Evolutionary conservation across 2,113 vertebrate species (phyloP), one percentile per base, ranked within the genome.

Genomic region (Colius striatus): DNA sequence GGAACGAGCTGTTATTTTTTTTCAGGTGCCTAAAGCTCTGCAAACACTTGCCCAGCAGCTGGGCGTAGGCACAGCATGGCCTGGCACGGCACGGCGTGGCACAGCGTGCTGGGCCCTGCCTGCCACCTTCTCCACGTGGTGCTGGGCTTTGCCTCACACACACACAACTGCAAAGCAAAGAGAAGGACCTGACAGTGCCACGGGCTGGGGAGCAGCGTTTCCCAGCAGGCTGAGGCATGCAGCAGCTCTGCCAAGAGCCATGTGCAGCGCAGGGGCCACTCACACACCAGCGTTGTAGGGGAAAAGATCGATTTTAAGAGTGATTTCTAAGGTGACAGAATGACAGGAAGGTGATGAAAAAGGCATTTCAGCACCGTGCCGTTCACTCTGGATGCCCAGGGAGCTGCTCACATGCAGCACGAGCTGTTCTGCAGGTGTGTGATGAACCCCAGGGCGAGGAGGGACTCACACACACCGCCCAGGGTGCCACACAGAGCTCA

Each of bases 261-360:
- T 17, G 2, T 8, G 0, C 11, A 4, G 53, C 0, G 8, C 7
- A 0, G 13, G 43, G n/a, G 67, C 26, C 60, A 0, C 45, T 30
- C 17, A 3, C n/a, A 3, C 22, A 8, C 15, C 20, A 1, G 0
- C 0, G 22, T 9, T 63, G 48, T 1, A 7, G 1, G 72, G 54
- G 30, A 0, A 0, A 55, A 47, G 41, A 16, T 72, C 4, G 27
- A 13, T 50, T 18, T 45, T 68, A 34, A 13, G 4, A 16, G 8
- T 1, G 1, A 8, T 21, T 85, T 54, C 41, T 38, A 0, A 17
- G 78, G 13, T 1, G 50, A 11, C 23, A 10, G 43, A 8, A 9
- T 4, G 5, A 0, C 9, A 22, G 22, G 1, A 8, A 6, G 47
- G 41, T 2, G 57, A 5, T 22, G 8, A 13, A 8, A 22, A 22